These are phyloP conservation scores for Chaetophractus vellerosus DNA, from an alignment of 2,797 vertebrate species.

Conservation along the genomic window DNA sequence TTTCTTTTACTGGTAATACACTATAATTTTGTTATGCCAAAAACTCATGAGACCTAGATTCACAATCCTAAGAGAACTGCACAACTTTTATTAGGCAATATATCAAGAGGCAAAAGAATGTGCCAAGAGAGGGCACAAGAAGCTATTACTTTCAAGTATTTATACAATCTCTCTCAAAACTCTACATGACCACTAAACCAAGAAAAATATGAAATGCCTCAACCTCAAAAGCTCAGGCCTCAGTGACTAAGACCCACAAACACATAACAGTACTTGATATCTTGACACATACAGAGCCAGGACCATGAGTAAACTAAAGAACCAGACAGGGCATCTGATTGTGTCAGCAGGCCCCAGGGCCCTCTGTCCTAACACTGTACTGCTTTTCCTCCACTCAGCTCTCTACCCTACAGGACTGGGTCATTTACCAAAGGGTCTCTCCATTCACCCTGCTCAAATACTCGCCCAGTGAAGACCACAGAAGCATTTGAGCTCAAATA, in stretches of 20 bases:
- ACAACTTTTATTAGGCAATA: constrained; percentile 49
- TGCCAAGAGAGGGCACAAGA: not conserved
- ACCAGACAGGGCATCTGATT: not conserved
- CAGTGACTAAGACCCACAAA: not conserved
- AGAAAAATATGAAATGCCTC: constrained; percentile 34
- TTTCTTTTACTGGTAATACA: constrained; percentile 24
- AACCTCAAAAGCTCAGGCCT: constrained; percentile 18
- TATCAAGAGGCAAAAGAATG: constrained; percentile 65
- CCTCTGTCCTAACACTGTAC: not conserved
- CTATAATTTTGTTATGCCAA: not conserved
- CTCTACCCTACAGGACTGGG: not conserved
- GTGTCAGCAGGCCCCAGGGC: not conserved
- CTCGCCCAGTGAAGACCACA: not conserved
- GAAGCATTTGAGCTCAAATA: not conserved
- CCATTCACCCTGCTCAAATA: not conserved
- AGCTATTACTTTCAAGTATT: constrained; percentile 7
- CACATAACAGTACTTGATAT: not conserved
- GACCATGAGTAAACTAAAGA: not conserved
- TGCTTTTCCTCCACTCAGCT: not conserved
- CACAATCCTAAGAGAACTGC: constrained; percentile 39
- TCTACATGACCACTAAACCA: constrained; percentile 10
- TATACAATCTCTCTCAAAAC: not conserved
- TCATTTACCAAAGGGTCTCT: not conserved
- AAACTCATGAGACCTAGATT: constrained; percentile 44
- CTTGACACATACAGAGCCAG: not conserved